Evolutionary conservation across 2,797 vertebrate species (phyloP).

Genomic region (Sparus aurata): DNA sequence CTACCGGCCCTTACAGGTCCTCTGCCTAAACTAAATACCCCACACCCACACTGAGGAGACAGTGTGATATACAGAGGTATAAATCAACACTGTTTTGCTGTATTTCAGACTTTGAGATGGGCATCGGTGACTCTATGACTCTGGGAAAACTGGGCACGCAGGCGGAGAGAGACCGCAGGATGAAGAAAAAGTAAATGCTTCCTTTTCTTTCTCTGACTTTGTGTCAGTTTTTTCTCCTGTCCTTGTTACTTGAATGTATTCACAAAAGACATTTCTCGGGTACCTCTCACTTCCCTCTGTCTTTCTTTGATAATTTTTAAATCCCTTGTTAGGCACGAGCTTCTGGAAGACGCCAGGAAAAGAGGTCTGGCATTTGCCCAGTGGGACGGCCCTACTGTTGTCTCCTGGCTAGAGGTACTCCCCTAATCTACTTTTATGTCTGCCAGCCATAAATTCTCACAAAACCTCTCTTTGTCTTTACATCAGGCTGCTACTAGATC

Average conservation of each 20-base stretch:
- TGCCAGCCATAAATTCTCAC: background rate
- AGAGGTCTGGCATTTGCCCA: constrained; percentile 95
- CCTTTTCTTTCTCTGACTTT: background rate
- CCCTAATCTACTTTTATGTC: constrained; percentile 16
- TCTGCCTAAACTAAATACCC: background rate
- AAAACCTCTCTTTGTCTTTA: constrained; percentile 10
- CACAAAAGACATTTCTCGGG: background rate
- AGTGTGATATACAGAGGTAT: constrained; percentile 13
- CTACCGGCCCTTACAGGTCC: constrained; percentile 76
- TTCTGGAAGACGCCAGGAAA: constrained; percentile 95
- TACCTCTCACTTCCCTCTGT: background rate
- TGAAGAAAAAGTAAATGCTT: constrained; percentile 93
- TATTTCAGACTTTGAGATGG: constrained; percentile 90
- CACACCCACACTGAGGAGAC: background rate
- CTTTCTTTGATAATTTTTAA: constrained; percentile 14
- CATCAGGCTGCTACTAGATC: background rate
- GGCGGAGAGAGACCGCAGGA: constrained; percentile 94
- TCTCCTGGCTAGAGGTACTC: constrained; percentile 96
- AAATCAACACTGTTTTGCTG: constrained; percentile 25
- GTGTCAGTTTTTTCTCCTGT: background rate
- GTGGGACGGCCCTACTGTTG: constrained; percentile 97
- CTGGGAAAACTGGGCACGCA: constrained; percentile 95
- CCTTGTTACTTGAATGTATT: background rate
- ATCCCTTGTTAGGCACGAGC: constrained; percentile 89
- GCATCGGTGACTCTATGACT: constrained; percentile 92